A percentile compares a stretch with the other conserved stretches of the same genome.
Evolutionary conservation across 2,888 invertebrate species (phyloP).

Genomic region (Drosophila imparisetae): DNA sequence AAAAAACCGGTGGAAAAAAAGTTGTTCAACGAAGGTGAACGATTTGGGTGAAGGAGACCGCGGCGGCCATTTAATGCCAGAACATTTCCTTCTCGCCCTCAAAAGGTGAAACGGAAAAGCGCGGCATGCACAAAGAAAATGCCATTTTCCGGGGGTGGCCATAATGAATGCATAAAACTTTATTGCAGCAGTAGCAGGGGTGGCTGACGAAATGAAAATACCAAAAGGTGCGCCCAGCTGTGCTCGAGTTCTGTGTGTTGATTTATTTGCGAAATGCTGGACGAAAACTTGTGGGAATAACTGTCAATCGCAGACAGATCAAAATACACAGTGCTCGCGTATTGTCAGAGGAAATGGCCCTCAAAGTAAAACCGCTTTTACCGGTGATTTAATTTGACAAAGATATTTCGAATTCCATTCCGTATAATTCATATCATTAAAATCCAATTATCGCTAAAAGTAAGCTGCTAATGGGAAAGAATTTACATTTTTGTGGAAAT

Average conservation of each 20-base stretch:
- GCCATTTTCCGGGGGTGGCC: slow-evolving; percentile 72
- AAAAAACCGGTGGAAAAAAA: slow-evolving; percentile 31
- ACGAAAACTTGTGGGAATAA: slow-evolving; percentile 48
- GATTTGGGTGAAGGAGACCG: slow-evolving; percentile 76
- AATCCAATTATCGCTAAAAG: slow-evolving; percentile 49
- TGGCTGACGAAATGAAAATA: slow-evolving; percentile 28
- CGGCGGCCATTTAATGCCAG: slow-evolving; percentile 69
- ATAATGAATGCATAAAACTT: slow-evolving; percentile 80
- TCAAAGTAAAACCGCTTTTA: slow-evolving; percentile 10
- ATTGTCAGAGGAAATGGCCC: slow-evolving; percentile 22
- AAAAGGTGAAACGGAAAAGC: slow-evolving; percentile 58
- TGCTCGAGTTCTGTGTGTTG: slow-evolving; percentile 26
- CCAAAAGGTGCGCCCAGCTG: slow-evolving; percentile 41
- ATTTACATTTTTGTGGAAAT: slow-evolving; percentile 9
- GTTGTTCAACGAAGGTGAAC: slow-evolving; percentile 53
- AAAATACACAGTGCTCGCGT: slow-evolving; percentile 38
- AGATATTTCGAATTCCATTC: slow-evolving; percentile 32
- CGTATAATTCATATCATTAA: slow-evolving; percentile 52
- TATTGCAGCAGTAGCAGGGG: slow-evolving; percentile 54
- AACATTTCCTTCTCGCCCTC: slow-evolving; percentile 24
- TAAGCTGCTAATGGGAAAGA: slow-evolving; percentile 16
- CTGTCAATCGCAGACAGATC: slow-evolving; percentile 61
- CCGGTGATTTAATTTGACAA: slow-evolving; percentile 47
- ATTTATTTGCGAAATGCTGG: slow-evolving; percentile 48
- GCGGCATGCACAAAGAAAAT: slow-evolving; percentile 69